A percentile compares a stretch with the other conserved stretches of the same genome.
Evolutionary conservation across 2,113 vertebrate genomes (phyloP).

Genomic region (Seriola rivoliana): DNA sequence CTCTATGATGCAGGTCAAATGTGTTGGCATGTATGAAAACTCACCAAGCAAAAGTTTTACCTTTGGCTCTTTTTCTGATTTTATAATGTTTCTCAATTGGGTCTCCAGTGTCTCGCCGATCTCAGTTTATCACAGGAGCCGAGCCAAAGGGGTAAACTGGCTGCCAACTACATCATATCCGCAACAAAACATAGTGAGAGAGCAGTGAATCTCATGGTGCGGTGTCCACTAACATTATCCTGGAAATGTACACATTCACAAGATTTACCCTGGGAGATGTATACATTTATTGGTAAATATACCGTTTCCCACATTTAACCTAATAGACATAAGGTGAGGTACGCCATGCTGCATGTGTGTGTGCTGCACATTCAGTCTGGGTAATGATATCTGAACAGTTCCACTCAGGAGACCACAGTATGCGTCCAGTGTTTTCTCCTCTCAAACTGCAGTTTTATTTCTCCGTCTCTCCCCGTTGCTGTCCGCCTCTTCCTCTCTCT

Average conservation of each 20-base stretch:
- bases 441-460: constrained; percentile 58
- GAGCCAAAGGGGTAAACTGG: constrained; percentile 53
- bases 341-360: constrained; percentile 11
- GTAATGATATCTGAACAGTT: constrained; percentile 52
- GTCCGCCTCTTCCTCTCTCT: constrained; percentile 52
- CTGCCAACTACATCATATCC: constrained; percentile 36
- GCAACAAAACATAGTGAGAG: constrained; percentile 43
- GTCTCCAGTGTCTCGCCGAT: constrained; percentile 4
- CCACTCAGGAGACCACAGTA: constrained; percentile 44
- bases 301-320: constrained; percentile 48
- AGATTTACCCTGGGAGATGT: constrained; percentile 50
- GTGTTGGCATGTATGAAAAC: constrained; percentile 24
- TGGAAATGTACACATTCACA: constrained; percentile 63
- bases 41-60: constrained; percentile 7
- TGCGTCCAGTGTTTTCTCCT: constrained; percentile 48
- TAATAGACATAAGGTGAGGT: constrained; percentile 18
- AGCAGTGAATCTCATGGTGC: constrained; percentile 39
- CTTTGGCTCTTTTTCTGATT: constrained; percentile 1
- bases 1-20: constrained; percentile 18
- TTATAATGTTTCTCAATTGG: not conserved
- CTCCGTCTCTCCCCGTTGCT: constrained; percentile 30
- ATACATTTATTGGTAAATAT: constrained; percentile 53
- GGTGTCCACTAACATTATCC: constrained; percentile 51
- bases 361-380: constrained; percentile 28
- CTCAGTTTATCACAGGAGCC: constrained; percentile 25